These are phyloP conservation scores for Drosophila meridionalis DNA, from an alignment of 2,888 invertebrate genomes.

Conservation along the genomic window DNA sequence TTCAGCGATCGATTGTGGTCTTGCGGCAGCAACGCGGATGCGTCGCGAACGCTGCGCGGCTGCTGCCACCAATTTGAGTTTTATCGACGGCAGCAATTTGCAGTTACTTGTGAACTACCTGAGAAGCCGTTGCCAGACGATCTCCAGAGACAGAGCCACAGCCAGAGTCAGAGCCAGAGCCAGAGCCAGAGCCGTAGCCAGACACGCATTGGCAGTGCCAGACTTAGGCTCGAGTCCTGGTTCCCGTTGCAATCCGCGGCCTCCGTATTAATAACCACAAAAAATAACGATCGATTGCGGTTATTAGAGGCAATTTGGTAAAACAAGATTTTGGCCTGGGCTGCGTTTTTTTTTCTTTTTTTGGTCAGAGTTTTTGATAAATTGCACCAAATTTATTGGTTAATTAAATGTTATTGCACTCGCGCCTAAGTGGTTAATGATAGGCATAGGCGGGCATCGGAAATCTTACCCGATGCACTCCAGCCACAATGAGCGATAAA, in stretches of 20 bases:
- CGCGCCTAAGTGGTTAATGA: slow-evolving; percentile 78
- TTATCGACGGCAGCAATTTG: slow-evolving; percentile 83
- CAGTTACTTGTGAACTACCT: slow-evolving; percentile 84
- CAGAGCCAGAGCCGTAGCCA: slow-evolving; percentile 2
- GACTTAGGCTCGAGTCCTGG: slow-evolving; percentile 21
- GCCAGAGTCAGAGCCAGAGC: slow-evolving; percentile 20
- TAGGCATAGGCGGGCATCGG: slow-evolving; percentile 45
- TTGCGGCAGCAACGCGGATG: slow-evolving; percentile 63
- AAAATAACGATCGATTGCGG: slow-evolving; percentile 82
- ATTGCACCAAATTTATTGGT: slow-evolving; percentile 79
- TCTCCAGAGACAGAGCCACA: slow-evolving; percentile 19
- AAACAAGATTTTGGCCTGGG: slow-evolving; percentile 66
- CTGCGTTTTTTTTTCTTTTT: slow-evolving; percentile 14
- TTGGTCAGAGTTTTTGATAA: slow-evolving; percentile 61
- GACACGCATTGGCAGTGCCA: slow-evolving; percentile 38
- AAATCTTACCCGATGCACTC: slow-evolving; percentile 29
- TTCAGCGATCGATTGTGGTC: slow-evolving; percentile 76
- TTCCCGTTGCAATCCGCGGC: slow-evolving; percentile 25
- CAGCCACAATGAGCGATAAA: neutral
- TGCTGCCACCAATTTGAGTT: slow-evolving; percentile 73
- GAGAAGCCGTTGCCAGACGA: slow-evolving; percentile 79
- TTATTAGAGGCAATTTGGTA: slow-evolving; percentile 81
- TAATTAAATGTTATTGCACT: slow-evolving; percentile 80
- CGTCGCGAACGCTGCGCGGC: slow-evolving; percentile 32
- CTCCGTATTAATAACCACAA: slow-evolving; percentile 81